Evolutionary conservation across 2,797 vertebrate genomes (phyloP).

Genomic region (Labeo calbasu): DNA sequence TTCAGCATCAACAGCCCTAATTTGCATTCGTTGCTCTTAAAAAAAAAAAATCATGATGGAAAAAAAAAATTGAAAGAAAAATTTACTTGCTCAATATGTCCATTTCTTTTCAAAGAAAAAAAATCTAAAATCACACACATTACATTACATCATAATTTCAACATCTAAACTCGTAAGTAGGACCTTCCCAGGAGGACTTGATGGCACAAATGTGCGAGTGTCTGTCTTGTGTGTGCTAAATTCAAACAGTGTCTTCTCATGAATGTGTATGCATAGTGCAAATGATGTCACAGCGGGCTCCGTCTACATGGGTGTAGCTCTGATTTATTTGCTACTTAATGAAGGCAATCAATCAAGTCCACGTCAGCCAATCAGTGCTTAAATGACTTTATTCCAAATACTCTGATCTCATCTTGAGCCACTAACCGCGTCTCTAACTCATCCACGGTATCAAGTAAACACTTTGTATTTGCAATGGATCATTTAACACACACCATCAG

Average conservation of each 20-base stretch:
- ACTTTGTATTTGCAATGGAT: conserved; percentile 52
- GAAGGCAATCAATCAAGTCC: conserved; percentile 53
- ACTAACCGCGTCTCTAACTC: conserved; percentile 43
- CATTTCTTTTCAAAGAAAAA: neutral
- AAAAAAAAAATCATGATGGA: too few species aligned
- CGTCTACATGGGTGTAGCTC: conserved; percentile 54
- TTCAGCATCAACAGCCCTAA: too few species aligned
- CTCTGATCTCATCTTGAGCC: conserved; percentile 46
- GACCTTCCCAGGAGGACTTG: neutral
- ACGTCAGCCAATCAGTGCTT: conserved; percentile 44
- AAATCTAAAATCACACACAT: neutral
- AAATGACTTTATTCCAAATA: conserved; percentile 40
- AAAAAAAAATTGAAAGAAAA: too few species aligned
- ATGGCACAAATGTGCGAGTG: neutral
- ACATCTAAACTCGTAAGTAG: neutral
- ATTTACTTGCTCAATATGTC: neutral
- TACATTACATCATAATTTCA: neutral
- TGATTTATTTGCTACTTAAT: conserved; percentile 66
- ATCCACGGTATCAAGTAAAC: conserved; percentile 56
- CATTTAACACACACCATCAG: conserved; percentile 10
- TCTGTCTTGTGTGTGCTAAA: conserved; percentile 5
- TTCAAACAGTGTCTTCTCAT: conserved; percentile 1
- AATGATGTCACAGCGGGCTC: conserved; percentile 48
- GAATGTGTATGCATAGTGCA: conserved; percentile 31
- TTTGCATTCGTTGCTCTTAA: too few species aligned